Base-by-base conservation (phyloP, 2,888 invertebrate genomes). In the Caenorhabditis zanzibari region DNA sequence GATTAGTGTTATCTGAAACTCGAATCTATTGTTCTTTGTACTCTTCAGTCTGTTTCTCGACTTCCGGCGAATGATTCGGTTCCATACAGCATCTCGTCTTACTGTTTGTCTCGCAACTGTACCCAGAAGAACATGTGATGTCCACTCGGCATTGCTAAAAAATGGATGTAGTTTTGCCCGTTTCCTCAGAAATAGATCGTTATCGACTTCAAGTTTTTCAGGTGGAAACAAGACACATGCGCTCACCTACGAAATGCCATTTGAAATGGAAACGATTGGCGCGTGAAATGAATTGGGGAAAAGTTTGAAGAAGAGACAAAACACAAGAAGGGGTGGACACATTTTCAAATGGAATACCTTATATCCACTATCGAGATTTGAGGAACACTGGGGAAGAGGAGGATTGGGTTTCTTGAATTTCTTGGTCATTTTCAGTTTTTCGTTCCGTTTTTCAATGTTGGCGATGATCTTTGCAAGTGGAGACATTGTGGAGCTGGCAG, bases 391-490 rank as follows among this genome's bases (percentile, higher is more conserved):
- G 22, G 72, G 72, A 12, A 72, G 49, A 10, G 68, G 44, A 22
- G 28, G 19, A 7, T n/a, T 16, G 35, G 61, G 32, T 47, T 79
- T 79, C 49, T 59, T 72, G 52, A 59, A 44, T 63, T 82, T 75
- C 24, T 59, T 75, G 28, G 49, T n/a, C 32, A 63, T n/a, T 44
- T 63, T 54, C 38, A 58, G 10, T 28, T 82, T 82, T 26, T 82
- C 82, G 9, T 76, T 77, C 12, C 76, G 38, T 52, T 82, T 82
- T 41, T 82, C 82, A 22, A 82, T 82, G 66, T 82, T 76, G 22
- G 82, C 76, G n/a, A 82, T 82, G n/a, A 82, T 82, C 24, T 68
- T 64, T 3, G 82, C 82, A n/a, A 82, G 56, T 14, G 82, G 82
- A 2, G 82, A 82, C 28, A 77, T 66, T 6, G 72, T 59, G 2